These are phyloP conservation scores for Notamacropus eugenii DNA, from an alignment of 2,797 vertebrate species.

Conservation along the genomic window DNA sequence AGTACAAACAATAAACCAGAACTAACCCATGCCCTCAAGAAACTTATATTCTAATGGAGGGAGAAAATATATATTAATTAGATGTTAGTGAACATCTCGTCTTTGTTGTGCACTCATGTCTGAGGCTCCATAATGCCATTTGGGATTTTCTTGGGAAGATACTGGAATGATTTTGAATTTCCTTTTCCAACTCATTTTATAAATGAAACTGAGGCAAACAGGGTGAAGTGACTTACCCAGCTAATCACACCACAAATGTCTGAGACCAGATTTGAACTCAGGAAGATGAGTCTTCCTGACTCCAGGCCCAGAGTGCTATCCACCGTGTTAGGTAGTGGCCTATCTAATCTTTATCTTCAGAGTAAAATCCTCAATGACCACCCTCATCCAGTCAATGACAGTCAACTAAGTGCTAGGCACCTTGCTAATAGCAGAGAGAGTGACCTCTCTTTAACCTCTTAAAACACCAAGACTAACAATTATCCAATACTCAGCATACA, in stretches of 20 bases:
- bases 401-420: not conserved
- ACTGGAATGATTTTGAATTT: not conserved
- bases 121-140: too few species aligned
- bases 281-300: not conserved
- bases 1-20: not conserved
- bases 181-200: not conserved
- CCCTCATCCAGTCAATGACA: not conserved
- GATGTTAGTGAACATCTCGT: not conserved
- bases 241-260: not conserved
- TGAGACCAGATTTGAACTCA: not conserved
- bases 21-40: not conserved
- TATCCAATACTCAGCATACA: not conserved
- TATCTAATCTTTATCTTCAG: not conserved
- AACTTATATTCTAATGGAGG: not conserved
- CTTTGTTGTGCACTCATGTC: not conserved
- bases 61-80: not conserved
- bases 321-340: not conserved
- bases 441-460: not conserved
- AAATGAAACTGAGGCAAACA: constrained; percentile 7
- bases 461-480: not conserved
- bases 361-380: not conserved
- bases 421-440: not conserved
- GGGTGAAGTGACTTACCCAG: not conserved
- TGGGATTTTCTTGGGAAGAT: not conserved
- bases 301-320: not conserved